A percentile compares a stretch with the other conserved stretches of the same genome.
Evolutionary conservation across 2,113 vertebrate genomes (phyloP).

Genomic region (Saguinus midas): DNA sequence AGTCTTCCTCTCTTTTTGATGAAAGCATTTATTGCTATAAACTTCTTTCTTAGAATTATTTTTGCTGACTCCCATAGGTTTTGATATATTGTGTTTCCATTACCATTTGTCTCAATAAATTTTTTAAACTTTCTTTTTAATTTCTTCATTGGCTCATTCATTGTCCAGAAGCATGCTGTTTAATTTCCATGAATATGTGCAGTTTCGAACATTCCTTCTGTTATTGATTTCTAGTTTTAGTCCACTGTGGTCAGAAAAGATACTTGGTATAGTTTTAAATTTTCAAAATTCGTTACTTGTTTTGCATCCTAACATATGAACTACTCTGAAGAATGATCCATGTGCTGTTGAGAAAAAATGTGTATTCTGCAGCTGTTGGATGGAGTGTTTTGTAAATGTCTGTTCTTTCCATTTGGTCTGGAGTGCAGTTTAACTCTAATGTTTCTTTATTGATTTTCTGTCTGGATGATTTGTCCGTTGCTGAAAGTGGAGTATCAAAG

Average conservation of each 20-base stretch:
- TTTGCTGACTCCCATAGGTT: background rate
- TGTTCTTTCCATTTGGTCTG: background rate
- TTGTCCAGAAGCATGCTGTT: background rate
- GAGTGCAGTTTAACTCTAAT: background rate
- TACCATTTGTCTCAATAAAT: background rate
- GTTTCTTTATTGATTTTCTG: background rate
- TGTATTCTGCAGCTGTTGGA: background rate
- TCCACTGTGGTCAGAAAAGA: background rate
- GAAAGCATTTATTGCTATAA: background rate
- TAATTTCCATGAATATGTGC: background rate
- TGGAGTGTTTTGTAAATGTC: background rate
- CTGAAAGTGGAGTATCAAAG: background rate
- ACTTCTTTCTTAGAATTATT: background rate
- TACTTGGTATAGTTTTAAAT: background rate
- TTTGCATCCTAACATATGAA: background rate
- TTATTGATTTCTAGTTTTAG: background rate
- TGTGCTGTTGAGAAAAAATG: background rate
- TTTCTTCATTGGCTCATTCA: background rate
- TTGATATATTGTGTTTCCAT: background rate
- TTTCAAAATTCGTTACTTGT: background rate
- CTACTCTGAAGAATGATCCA: background rate
- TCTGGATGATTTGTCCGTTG: background rate
- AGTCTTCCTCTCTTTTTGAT: background rate
- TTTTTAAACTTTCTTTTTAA: background rate
- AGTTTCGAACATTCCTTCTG: background rate